Conservation (phyloP, 2,888 invertebrate genomes). For the Nesidiocoris tenuis region DNA sequence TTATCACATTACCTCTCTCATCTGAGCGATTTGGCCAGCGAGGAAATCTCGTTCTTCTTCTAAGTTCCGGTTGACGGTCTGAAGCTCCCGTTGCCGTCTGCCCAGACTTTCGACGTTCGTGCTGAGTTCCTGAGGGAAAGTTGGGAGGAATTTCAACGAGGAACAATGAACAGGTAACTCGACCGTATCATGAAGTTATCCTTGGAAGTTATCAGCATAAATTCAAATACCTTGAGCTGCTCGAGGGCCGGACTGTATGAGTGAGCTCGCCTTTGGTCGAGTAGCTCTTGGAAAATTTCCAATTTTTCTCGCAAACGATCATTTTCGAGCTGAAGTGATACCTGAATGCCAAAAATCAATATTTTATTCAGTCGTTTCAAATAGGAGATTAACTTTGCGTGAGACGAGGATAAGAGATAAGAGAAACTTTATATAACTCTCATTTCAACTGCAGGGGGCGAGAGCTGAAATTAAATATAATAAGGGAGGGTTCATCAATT, state of each 20-base stretch:
- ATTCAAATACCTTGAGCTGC: conserved; percentile 20
- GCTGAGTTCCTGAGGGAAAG: conserved; percentile 14
- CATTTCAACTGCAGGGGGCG: too few relatives aligned
- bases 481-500: too few relatives aligned
- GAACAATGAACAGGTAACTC: too few relatives aligned
- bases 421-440: too few relatives aligned
- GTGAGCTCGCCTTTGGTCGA: conserved; percentile 19
- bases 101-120: conserved; percentile 10
- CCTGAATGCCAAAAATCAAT: neutral
- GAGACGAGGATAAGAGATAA: too few relatives aligned
- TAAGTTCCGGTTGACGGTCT: conserved; percentile 7
- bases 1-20: conserved; percentile 38
- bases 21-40: neutral
- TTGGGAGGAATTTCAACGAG: too few relatives aligned
- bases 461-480: too few relatives aligned
- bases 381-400: too few relatives aligned
- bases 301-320: conserved; percentile 19
- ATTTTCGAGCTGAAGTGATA: conserved; percentile 11
- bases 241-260: conserved; percentile 9
- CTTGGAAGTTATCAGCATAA: too few relatives aligned
- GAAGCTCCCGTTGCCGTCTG: conserved; percentile 13
- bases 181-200: too few relatives aligned
- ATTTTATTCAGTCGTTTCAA: too few relatives aligned
- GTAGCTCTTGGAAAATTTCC: conserved; percentile 24
- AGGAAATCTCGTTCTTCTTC: conserved; percentile 32